Base-by-base conservation (phyloP, 1,140 invertebrate genomes). In the Sinonovacula constricta region DNA sequence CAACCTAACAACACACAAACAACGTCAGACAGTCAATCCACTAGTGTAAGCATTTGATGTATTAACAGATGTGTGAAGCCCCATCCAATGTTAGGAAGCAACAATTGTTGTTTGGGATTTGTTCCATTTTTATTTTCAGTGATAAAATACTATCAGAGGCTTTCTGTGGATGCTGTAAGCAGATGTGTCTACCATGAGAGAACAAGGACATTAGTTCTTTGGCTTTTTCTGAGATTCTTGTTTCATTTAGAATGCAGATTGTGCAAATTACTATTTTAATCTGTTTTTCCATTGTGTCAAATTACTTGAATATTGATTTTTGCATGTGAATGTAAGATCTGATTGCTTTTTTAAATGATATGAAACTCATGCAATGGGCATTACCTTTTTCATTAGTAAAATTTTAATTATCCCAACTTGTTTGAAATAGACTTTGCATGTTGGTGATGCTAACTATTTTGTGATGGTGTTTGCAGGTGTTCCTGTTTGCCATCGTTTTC, bases 401-500 rank as follows among this genome's bases (percentile, higher is more conserved):
- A 10, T 45, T 45, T 45, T 18, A 45, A 45, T 45, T 45, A 10
- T 18, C 18, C 18, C 39, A 45, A 10, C 18, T 10, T 45, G 18
- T 45, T 45, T 18, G 18, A 45, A 45, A 7, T 18, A 45, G 18
- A 10, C 39, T 45, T 45, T 45, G 18, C 18, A 45, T 45, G 7
- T 45, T 45, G 39, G 18, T 18, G 18, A 45, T 18, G n/a, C n/a
- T n/a, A n/a, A n/a, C n/a, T n/a, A n/a, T n/a, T n/a, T n/a, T n/a
- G n/a, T n/a, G n/a, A n/a, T n/a, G n/a, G n/a, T n/a, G n/a, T 70
- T 57, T 79, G 0, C 71, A 93, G 92, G 92, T 93, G 33, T 88
- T 93, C 83, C 79, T 93, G 26, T 83, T 91, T 33, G 92, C 93
- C 0, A 89, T 93, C 53, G 83, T 93, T 31, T 87, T 93, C 36